These are phyloP conservation scores for Girardia tigrina DNA, from an alignment of 2,888 invertebrate genomes.

Conservation along the genomic window DNA sequence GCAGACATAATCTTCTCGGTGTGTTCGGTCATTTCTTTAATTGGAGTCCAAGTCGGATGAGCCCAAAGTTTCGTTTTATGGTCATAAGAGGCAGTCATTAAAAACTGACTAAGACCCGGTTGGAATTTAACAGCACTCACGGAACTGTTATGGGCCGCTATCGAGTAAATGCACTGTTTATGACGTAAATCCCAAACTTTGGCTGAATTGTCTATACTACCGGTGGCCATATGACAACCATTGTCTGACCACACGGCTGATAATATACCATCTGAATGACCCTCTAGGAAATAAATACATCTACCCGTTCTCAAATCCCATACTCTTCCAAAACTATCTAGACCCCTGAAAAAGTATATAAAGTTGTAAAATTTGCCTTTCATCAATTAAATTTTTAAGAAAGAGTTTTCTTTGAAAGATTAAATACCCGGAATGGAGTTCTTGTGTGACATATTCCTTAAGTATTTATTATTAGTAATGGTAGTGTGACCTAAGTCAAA, in stretches of 20 bases:
- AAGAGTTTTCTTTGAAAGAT: no score
- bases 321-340: constrained; percentile 87
- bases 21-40: constrained; percentile 84
- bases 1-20: constrained; percentile 80
- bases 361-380: no score
- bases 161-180: constrained; percentile 72
- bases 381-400: no score
- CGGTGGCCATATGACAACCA: constrained; percentile 71
- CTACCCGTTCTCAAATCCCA: constrained; percentile 93
- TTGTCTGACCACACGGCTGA: constrained; percentile 77
- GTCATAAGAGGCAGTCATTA: constrained; percentile 84
- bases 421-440: no score
- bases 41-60: constrained; percentile 84
- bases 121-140: constrained; percentile 31
- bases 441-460: no score
- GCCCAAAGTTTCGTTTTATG: constrained; percentile 84
- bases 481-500: no score
- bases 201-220: constrained; percentile 79
- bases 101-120: constrained; percentile 60
- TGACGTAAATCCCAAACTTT: constrained; percentile 87
- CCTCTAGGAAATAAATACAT: constrained; percentile 96
- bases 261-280: constrained; percentile 76
- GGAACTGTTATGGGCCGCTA: constrained; percentile 73
- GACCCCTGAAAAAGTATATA: constrained; percentile 65
- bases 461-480: no score